phyloP scores from a whole-genome alignment of 2,797 vertebrate species.

The Sorex maritimensis region DNA sequence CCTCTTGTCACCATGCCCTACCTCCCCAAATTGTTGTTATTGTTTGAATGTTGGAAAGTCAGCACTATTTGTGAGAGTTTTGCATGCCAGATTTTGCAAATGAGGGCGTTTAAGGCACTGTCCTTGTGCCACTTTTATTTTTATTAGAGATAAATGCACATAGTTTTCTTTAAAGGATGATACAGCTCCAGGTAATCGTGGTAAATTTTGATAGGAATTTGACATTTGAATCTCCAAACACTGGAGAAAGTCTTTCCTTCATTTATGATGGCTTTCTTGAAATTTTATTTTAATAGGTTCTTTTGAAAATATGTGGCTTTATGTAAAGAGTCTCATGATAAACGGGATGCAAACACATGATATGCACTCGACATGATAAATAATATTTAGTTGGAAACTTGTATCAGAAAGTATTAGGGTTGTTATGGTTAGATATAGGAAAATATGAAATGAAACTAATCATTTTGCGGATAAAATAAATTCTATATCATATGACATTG shows the following conservation, averaged over 20 bases:
- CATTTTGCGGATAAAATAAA: slow-evolving; percentile 5
- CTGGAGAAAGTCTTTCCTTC: background rate
- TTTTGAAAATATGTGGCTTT: slow-evolving; percentile 13
- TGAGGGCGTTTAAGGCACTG: background rate
- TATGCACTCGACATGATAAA: background rate
- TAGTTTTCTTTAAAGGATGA: background rate
- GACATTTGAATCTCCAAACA: slow-evolving; percentile 1
- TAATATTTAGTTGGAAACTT: background rate
- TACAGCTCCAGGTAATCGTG: background rate
- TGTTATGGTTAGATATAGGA: background rate
- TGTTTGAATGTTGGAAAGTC: slow-evolving; percentile 40
- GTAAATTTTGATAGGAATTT: slow-evolving; percentile 15
- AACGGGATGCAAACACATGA: background rate
- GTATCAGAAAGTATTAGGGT: background rate
- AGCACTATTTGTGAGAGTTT: slow-evolving; percentile 19
- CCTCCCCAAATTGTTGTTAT: background rate
- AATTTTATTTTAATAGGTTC: slow-evolving; percentile 42
- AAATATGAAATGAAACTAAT: slow-evolving; percentile 32
- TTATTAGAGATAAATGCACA: background rate
- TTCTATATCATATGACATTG: background rate
- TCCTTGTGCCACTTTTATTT: background rate
- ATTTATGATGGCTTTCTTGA: slow-evolving; percentile 14
- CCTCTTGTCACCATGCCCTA: slow-evolving; percentile 72
- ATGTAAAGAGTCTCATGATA: background rate
- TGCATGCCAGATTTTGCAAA: slow-evolving; percentile 84